These are phyloP conservation scores for Drosophila biarmipes DNA, from an alignment of 1,140 invertebrate genomes.

Conservation along the genomic window DNA sequence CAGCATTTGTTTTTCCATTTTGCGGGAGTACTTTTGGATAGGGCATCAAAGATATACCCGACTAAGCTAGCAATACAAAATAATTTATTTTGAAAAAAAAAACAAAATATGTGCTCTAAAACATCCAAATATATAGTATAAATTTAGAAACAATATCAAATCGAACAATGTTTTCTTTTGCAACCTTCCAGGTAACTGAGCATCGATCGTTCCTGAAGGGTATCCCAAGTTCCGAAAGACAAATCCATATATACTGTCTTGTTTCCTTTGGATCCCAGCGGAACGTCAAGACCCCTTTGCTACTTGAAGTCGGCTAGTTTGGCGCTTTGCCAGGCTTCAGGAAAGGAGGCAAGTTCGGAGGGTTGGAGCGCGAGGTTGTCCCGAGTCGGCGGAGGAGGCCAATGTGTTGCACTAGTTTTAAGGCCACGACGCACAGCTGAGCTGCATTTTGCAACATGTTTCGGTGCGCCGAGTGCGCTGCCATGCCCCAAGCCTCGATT, in stretches of 20 bases:
- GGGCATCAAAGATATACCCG: neutral
- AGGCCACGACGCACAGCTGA: constrained; percentile 69
- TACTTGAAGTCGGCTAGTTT: constrained; percentile 68
- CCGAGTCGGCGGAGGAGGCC: constrained; percentile 48
- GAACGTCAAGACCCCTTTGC: constrained; percentile 25
- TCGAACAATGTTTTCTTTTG: too few relatives aligned
- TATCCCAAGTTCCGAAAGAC: neutral
- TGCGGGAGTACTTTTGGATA: too few relatives aligned
- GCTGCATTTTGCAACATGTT: constrained; percentile 74
- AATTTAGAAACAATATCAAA: too few relatives aligned
- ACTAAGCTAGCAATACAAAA: neutral
- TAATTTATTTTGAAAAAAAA: too few relatives aligned
- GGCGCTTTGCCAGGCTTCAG: constrained; percentile 65
- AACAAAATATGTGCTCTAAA: too few relatives aligned
- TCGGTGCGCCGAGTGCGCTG: constrained; percentile 35
- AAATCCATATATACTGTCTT: neutral
- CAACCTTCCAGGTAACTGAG: too few relatives aligned
- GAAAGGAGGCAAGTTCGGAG: neutral
- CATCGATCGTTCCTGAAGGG: neutral
- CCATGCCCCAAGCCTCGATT: constrained; percentile 20
- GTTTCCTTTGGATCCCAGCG: constrained; percentile 20
- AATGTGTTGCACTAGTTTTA: constrained; percentile 79
- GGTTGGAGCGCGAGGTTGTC: neutral
- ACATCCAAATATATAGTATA: too few relatives aligned
- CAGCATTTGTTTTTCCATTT: constrained; percentile 61